Evolutionary conservation across 2,888 invertebrate genomes (phyloP).

Genomic region (Zelleria hepariella): DNA sequence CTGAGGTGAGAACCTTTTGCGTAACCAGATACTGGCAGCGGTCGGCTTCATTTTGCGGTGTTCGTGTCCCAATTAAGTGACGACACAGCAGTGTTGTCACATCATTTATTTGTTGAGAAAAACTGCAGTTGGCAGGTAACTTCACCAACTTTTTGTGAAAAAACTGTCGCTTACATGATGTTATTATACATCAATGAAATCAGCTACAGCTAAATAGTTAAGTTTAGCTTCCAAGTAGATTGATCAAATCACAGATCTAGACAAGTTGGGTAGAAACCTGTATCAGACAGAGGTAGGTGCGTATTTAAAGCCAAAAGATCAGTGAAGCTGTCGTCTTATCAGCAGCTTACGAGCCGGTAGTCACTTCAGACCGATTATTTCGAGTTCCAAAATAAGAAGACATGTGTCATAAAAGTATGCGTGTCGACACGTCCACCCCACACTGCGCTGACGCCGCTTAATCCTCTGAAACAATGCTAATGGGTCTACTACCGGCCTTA

Average conservation of each 20-base stretch:
- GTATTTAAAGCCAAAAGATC: slow-evolving; percentile 15
- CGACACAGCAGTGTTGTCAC: slow-evolving; percentile 25
- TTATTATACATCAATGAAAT: too few species aligned
- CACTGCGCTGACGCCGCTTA: slow-evolving; percentile 49
- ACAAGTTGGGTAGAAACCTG: too few species aligned
- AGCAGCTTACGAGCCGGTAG: slow-evolving; percentile 48
- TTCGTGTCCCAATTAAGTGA: slow-evolving; percentile 32
- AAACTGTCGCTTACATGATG: too few species aligned
- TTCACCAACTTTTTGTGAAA: too few species aligned
- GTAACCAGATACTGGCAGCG: slow-evolving; percentile 56
- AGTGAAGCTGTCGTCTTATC: slow-evolving; percentile 34
- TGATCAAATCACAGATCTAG: too few species aligned
- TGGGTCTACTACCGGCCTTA: slow-evolving; percentile 60
- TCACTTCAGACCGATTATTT: slow-evolving; percentile 57
- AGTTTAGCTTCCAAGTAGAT: too few species aligned
- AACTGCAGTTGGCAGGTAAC: too few species aligned
- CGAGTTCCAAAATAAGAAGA: slow-evolving; percentile 35
- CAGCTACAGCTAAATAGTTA: too few species aligned
- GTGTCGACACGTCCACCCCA: slow-evolving; percentile 46
- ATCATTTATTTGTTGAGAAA: slow-evolving; percentile 12
- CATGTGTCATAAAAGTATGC: slow-evolving; percentile 67
- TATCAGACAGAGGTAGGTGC: too few species aligned
- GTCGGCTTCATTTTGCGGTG: slow-evolving; percentile 35
- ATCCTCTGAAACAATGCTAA: slow-evolving; percentile 72
- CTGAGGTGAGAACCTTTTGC: slow-evolving; percentile 55